Base-by-base conservation (phyloP, 2,113 vertebrate species). In the Nycticryphes semicollaris region DNA sequence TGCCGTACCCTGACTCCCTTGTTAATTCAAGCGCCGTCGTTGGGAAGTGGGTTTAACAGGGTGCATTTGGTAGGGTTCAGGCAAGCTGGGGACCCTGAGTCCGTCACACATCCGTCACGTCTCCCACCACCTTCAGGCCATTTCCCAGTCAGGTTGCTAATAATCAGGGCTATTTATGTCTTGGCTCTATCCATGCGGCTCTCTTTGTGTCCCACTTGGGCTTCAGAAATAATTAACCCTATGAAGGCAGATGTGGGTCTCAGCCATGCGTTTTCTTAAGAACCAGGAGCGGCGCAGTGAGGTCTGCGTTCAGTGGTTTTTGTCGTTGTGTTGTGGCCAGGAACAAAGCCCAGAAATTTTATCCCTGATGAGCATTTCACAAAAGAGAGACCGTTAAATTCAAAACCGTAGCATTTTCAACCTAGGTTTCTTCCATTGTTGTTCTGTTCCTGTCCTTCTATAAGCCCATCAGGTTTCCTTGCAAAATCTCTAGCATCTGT, bases 221-320 rank as follows among this genome's bases (percentile, higher is more conserved):
- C 72, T 78, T 78, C 92, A 87, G 56, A 68, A 95, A 56, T 80
- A 66, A 51, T 94, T 84, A 86, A 69, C 64, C 43, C 62, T 79
- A 31, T 7, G 81, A 94, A 63, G 28, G 37, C 28, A 69, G 31
- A 47, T 12, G 17, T 50, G 43, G 43, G 17, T 31, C 47, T 89
- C 30, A n/a, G 31, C 48, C 10, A 1, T 22, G 30, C 25, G 72
- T 56, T 86, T 92, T 75, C 70, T 74, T 53, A 22, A 62, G 74
- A 54, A 30, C 7, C 1, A 0, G 54, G 72, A 83, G 12, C 6
- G 30, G 33, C 4, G 4, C 45, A 12, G 22, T 8, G 33, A 60
- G 6, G 15, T 90, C 79, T 76, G 31, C 3, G 1, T 60, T 50
- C 20, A 47, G n/a, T 72, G 13, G 5, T 66, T 90, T 92, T 60